phyloP scores from a whole-genome alignment of 2,888 invertebrate species.

The Camptogramma bilineatum region DNA sequence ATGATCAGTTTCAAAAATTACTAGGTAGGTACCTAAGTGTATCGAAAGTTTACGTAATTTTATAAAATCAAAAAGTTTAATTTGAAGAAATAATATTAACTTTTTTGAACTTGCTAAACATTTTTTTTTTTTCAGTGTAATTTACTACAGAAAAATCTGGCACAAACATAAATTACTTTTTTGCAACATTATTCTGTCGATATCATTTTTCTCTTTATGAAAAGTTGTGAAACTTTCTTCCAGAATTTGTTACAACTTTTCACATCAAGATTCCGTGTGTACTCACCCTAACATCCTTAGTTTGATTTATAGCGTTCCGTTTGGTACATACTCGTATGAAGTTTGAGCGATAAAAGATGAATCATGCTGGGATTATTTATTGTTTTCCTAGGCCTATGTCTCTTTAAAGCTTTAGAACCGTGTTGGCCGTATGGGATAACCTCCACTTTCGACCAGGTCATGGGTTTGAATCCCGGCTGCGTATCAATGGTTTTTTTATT shows the following conservation, averaged over 20 bases:
- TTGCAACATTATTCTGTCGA: background rate
- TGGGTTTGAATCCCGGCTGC: too few species aligned
- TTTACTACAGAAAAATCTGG: background rate
- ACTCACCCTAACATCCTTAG: conserved; percentile 31
- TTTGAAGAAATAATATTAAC: too few species aligned
- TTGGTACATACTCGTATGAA: conserved; percentile 59
- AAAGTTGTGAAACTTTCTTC: background rate
- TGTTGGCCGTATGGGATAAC: too few species aligned
- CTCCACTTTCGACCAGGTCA: too few species aligned
- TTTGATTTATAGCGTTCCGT: conserved; percentile 69
- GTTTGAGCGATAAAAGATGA: conserved; percentile 78
- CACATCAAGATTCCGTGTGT: conserved; percentile 21
- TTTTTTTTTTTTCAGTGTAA: too few species aligned
- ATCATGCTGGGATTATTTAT: conserved; percentile 71
- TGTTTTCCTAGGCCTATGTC: conserved; percentile 52
- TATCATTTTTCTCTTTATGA: background rate
- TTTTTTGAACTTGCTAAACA: too few species aligned
- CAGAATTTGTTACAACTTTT: background rate
- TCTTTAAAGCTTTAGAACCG: background rate
- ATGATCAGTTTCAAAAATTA: background rate
- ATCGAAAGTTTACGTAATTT: too few species aligned
- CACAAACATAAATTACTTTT: background rate
- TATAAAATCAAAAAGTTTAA: too few species aligned
- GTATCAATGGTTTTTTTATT: too few species aligned
- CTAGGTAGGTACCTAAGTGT: too few species aligned